A percentile compares a stretch with the other conserved stretches of the same genome.
Conservation (phyloP, 2,797 vertebrate genomes). For the Sebastes hubbsi region DNA sequence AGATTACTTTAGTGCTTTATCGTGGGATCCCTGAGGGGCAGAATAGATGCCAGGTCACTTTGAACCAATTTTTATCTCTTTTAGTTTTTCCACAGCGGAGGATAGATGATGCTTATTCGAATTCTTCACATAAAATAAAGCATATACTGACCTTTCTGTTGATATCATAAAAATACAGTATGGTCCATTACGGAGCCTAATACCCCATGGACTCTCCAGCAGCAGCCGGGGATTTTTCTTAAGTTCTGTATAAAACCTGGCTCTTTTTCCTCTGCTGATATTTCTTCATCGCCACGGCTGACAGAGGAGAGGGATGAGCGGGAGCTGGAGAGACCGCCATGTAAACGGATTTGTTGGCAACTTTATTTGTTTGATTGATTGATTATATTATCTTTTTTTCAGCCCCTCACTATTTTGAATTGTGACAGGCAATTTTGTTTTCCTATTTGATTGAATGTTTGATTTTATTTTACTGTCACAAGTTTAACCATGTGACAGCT, state of each 20-base stretch:
- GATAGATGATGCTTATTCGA: slow-evolving; percentile 72
- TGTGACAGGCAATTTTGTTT: slow-evolving; percentile 76
- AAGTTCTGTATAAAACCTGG: slow-evolving; percentile 55
- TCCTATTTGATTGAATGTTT: slow-evolving; percentile 74
- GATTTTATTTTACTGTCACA: slow-evolving; percentile 65
- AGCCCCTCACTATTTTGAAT: slow-evolving; percentile 58
- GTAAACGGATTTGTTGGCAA: slow-evolving; percentile 71
- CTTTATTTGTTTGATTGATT: slow-evolving; percentile 82
- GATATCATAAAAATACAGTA: slow-evolving; percentile 71
- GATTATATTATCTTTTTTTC: slow-evolving; percentile 68
- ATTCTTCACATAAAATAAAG: slow-evolving; percentile 72
- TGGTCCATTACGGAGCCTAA: slow-evolving; percentile 67
- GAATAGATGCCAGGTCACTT: slow-evolving; percentile 77
- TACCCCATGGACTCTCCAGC: slow-evolving; percentile 48
- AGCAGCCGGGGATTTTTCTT: slow-evolving; percentile 49
- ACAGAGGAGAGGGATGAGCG: slow-evolving; percentile 58
- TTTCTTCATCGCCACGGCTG: slow-evolving; percentile 56
- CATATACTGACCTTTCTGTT: slow-evolving; percentile 76
- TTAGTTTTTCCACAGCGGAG: slow-evolving; percentile 74
- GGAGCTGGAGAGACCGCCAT: slow-evolving; percentile 47
- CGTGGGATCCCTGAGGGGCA: slow-evolving; percentile 67
- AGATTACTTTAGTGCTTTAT: slow-evolving; percentile 82
- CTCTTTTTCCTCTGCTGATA: slow-evolving; percentile 44
- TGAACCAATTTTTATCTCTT: slow-evolving; percentile 80
- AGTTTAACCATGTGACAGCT: slow-evolving; percentile 53